Evolutionary conservation across 2,888 invertebrate genomes (phyloP).

Genomic region (Patella caerulea): DNA sequence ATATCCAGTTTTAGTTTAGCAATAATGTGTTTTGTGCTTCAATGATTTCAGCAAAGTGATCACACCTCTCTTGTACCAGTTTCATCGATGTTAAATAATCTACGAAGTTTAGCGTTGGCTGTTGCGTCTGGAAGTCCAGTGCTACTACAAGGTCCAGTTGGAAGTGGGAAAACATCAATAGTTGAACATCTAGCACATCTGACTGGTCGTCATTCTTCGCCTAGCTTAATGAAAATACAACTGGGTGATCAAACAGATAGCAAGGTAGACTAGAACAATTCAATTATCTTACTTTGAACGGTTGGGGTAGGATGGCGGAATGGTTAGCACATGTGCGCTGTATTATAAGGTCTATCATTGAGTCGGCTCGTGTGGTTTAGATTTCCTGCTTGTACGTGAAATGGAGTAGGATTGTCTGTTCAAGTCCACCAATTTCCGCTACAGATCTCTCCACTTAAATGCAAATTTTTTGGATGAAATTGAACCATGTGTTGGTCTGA

Average conservation of each 20-base stretch:
- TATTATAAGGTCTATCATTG: no score
- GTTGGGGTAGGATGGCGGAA: no score
- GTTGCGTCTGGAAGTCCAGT: slow-evolving; percentile 79
- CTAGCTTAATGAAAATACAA: slow-evolving; percentile 86
- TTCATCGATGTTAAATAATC: slow-evolving; percentile 77
- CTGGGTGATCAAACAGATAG: slow-evolving; percentile 97
- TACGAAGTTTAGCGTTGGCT: slow-evolving; percentile 84
- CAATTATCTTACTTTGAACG: no score
- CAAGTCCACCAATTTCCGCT: no score
- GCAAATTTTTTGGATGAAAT: not conserved
- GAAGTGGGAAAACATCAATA: slow-evolving; percentile 93
- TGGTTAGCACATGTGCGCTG: no score
- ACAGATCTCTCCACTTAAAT: no score
- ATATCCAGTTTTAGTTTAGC: not conserved
- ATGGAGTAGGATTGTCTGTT: no score
- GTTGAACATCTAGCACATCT: slow-evolving; percentile 88
- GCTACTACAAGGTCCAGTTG: slow-evolving; percentile 86
- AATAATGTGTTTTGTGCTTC: not conserved
- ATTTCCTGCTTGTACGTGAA: no score
- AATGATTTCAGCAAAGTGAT: not conserved
- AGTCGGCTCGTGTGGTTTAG: no score
- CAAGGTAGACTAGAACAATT: slow-evolving; percentile 75
- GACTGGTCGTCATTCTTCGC: slow-evolving; percentile 77
- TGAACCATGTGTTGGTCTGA: not conserved
- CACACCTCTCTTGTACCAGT: slow-evolving; percentile 76